Evolutionary conservation across 2,797 vertebrate genomes (phyloP).

Genomic region (Telmatherina bonti): DNA sequence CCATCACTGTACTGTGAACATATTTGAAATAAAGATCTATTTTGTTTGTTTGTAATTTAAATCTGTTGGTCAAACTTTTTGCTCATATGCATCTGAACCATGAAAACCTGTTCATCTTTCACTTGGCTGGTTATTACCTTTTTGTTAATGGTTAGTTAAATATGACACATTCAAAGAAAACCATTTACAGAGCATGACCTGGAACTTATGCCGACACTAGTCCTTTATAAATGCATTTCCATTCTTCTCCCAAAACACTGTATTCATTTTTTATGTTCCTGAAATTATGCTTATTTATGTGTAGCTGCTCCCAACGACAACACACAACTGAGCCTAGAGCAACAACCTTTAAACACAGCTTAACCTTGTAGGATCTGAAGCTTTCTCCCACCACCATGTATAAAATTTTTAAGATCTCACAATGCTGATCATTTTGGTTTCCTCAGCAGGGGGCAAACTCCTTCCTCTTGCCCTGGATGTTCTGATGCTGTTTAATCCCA

Average conservation of each 20-base stretch:
- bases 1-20: not conserved
- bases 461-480: conserved; percentile 10
- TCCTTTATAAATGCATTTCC: not conserved
- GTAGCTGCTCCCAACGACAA: conserved; percentile 3
- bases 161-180: conserved; percentile 11
- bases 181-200: not conserved
- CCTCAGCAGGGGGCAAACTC: conserved; percentile 34
- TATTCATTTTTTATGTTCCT: not conserved
- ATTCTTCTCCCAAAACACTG: not conserved
- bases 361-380: conserved; percentile 1
- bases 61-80: not conserved
- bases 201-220: not conserved
- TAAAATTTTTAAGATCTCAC: conserved; percentile 2
- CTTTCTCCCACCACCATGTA: not conserved
- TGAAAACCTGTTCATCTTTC: not conserved
- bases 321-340: conserved; percentile 2
- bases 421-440: conserved; percentile 39
- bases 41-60: not conserved
- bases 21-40: not conserved
- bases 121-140: conserved; percentile 1
- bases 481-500: conserved; percentile 26
- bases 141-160: conserved; percentile 2
- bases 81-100: not conserved
- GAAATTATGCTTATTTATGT: conserved; percentile 7
- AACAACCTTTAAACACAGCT: conserved; percentile 6